Evolutionary conservation across 1,140 invertebrate species (phyloP), one percentile per base, ranked within the genome.

Genomic region (Zaprionus ghesquierei): DNA sequence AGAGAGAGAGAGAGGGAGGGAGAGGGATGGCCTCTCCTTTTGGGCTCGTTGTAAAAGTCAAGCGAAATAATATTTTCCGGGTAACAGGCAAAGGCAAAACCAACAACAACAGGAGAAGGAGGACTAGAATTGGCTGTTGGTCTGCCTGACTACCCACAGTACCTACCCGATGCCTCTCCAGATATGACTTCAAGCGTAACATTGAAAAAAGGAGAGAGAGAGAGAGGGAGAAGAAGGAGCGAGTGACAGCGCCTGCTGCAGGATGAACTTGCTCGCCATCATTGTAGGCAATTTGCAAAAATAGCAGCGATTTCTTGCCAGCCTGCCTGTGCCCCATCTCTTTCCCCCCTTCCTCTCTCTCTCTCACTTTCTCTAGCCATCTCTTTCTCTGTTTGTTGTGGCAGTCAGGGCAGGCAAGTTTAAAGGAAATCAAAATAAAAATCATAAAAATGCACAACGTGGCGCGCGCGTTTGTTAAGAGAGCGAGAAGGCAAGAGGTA

Each of bases 381-480:
- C 31, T 12, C 6, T 38, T 38, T 38, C 35, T n/a, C 51, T 29
- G 66, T 44, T 68, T 69, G 70, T 69, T 61, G 65, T 58, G 50
- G 59, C 58, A 75, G 59, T 46, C 66, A 58, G 66, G 49, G 13
- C 55, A 82, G 89, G 76, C 89, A 89, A 87, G 84, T 87, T 87
- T 87, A 87, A 87, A 87, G 84, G 79, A 87, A 87, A 87, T 87
- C 82, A 87, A 89, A 87, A 87, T 89, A 87, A 89, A 87, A 87
- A 87, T 87, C 84, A 87, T 87, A 87, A 87, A 87, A 87, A 89
- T 87, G 84, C 84, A 77, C 79, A 87, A 69, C 80, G 84, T 87
- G 84, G 54, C 84, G 68, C 75, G 68, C 77, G 71, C 60, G 72
- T 72, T 64, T 64, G 61, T 61, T 66, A 76, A 76, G 27, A 41